Base-by-base conservation (phyloP, 2,888 invertebrate genomes). In the Thymelicus sylvestris region DNA sequence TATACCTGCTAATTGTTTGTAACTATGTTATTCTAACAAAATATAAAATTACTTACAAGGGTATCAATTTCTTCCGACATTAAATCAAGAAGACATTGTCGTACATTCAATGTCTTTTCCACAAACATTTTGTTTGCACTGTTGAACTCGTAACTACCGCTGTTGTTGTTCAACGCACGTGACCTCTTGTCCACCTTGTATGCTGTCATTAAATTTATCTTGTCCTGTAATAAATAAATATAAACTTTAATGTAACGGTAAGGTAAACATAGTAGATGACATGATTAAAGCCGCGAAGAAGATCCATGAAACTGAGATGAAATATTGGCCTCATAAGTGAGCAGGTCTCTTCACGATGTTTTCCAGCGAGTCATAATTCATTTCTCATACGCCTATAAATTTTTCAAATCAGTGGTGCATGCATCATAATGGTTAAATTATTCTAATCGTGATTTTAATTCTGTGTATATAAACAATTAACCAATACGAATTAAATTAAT, bases 81-180 rank as follows among this genome's bases (percentile, higher is more conserved):
- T 57, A 96, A 87, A 72, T 95, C 91, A 12, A 94, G 81, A 83
- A 98, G 94, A 81, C 98, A 98, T 13, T 95, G 94, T 4, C 96
- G 93, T 24, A 97, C 91, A 47, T 92, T 89, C 68, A 95, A 89
- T 2, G 88, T 86, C 4, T 93, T 84, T 66, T 96, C 95, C 5
- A 97, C 95, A 89, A 96, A 98, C 75, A 98, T 92, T 77, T 96
- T 95, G 90, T 98, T 98, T 38, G 97, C 97, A 72, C 96, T 96
- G 6, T 93, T 95, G 83, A 97, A 97, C 84, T 97, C 96, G 80
- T 97, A 96, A 74, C 95, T 95, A 2, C 94, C 94, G 13, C 95
- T 94, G 74, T 93, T 90, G 70, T 95, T 91, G 75, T 95, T 94
- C 7, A 86, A 80, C 1, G 80, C 75, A 0, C 95, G 95, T 5